These are phyloP conservation scores for Chlamydotis undulata DNA, from an alignment of 2,113 vertebrate species.

Conservation along the genomic window DNA sequence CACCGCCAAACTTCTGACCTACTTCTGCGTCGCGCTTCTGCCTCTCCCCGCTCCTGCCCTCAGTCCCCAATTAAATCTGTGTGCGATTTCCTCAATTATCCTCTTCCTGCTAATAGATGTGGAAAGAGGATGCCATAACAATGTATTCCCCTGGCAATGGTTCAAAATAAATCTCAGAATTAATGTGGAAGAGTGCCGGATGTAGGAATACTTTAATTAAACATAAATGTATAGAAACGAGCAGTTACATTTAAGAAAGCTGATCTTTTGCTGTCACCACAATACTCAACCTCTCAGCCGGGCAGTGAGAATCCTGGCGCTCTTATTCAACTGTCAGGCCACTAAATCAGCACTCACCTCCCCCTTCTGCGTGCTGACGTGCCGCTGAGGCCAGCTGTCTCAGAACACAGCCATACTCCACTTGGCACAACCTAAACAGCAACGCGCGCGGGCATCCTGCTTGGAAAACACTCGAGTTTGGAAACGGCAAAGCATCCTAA, in stretches of 20 bases:
- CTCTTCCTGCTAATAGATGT: slow-evolving; percentile 59
- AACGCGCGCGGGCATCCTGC: background rate
- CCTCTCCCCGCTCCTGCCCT: slow-evolving; percentile 24
- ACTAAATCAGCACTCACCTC: slow-evolving; percentile 45
- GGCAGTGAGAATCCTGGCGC: background rate
- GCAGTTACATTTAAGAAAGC: background rate
- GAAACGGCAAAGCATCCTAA: background rate
- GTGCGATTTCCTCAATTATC: slow-evolving; percentile 63
- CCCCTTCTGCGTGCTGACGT: background rate
- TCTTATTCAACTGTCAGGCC: slow-evolving; percentile 41
- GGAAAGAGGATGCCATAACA: slow-evolving; percentile 62
- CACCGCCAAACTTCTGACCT: background rate
- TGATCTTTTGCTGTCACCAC: slow-evolving; percentile 8
- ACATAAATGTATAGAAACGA: background rate
- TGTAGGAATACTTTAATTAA: slow-evolving; percentile 48
- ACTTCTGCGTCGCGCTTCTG: background rate
- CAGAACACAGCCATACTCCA: background rate
- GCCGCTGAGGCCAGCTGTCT: slow-evolving; percentile 12
- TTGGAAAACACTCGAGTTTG: background rate
- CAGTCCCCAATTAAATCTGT: slow-evolving; percentile 61
- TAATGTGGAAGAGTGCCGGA: slow-evolving; percentile 23
- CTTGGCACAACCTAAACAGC: background rate
- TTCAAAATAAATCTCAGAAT: slow-evolving; percentile 50
- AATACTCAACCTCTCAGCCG: slow-evolving; percentile 19
- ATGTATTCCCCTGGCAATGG: slow-evolving; percentile 46